These are phyloP conservation scores for Formica exsecta DNA, from an alignment of 1,140 invertebrate species.

Conservation along the genomic window DNA sequence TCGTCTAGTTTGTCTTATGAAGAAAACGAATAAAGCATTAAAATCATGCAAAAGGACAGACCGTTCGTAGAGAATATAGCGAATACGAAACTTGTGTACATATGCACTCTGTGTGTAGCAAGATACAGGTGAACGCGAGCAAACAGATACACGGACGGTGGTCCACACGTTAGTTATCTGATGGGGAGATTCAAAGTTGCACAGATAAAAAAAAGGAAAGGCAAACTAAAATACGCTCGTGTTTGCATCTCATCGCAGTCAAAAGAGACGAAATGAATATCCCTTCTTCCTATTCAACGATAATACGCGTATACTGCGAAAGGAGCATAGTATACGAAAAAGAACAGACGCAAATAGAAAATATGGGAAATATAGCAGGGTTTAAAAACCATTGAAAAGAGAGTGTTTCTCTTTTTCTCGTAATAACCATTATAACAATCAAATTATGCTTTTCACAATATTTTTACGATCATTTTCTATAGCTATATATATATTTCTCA, in stretches of 20 bases:
- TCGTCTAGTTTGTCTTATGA: not conserved
- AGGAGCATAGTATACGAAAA: slow-evolving; percentile 3
- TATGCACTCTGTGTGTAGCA: slow-evolving; percentile 2
- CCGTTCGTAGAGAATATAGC: not conserved
- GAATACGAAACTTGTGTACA: slow-evolving; percentile 11
- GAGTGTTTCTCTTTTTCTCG: not conserved
- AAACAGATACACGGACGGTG: slow-evolving; percentile 31
- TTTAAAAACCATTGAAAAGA: not conserved
- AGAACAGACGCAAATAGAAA: not conserved
- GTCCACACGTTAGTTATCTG: slow-evolving; percentile 81
- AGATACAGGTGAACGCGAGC: slow-evolving; percentile 22
- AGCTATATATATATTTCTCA: not conserved
- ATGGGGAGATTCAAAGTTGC: slow-evolving; percentile 83
- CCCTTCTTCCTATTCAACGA: slow-evolving; percentile 74
- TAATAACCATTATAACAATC: not conserved
- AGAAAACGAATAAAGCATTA: slow-evolving; percentile 9
- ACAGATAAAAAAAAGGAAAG: slow-evolving; percentile 82
- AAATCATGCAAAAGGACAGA: not conserved
- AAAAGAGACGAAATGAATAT: slow-evolving; percentile 84
- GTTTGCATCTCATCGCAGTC: slow-evolving; percentile 84
- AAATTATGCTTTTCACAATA: slow-evolving; percentile 9
- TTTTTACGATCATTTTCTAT: not conserved
- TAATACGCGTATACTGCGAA: slow-evolving; percentile 39
- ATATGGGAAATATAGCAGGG: not conserved
- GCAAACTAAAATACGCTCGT: slow-evolving; percentile 71